Percentiles rank a stretch among this genome's conserved stretches.
These are phyloP conservation scores for Ianthella basta DNA, from an alignment of 37 sponge, comb jelly and placozoan species.

Conservation along the genomic window DNA sequence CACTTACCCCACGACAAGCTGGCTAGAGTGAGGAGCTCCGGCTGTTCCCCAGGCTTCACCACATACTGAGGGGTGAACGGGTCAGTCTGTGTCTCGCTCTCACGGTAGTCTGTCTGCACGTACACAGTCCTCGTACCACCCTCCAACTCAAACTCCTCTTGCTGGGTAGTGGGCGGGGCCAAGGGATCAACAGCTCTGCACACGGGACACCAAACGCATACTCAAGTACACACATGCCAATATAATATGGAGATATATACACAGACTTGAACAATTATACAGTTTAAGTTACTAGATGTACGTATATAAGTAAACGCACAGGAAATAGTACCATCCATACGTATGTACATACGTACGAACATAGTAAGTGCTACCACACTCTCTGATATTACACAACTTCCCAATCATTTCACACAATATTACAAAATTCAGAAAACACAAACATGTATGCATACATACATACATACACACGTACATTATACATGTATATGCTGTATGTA, in stretches of 20 bases:
- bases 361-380: too few relatives aligned
- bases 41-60: constrained; percentile 83
- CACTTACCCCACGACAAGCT: constrained; percentile 78
- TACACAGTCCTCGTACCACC: constrained; percentile 50
- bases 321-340: too few relatives aligned
- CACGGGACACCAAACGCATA: background rate
- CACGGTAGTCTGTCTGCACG: constrained; percentile 90
- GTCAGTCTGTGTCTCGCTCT: constrained; percentile 95
- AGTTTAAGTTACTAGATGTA: too few relatives aligned
- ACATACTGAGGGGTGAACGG: constrained; percentile 93
- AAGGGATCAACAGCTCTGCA: constrained; percentile 51
- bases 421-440: too few relatives aligned
- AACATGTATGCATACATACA: too few relatives aligned
- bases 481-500: background rate
- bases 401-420: too few relatives aligned
- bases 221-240: too few relatives aligned
- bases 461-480: background rate
- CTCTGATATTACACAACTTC: too few relatives aligned
- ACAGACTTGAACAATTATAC: too few relatives aligned
- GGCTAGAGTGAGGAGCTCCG: constrained; percentile 92
- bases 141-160: background rate
- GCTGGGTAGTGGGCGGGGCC: constrained; percentile 24
- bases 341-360: background rate
- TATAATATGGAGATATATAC: too few relatives aligned
- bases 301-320: too few relatives aligned